These are phyloP conservation scores for Polyodon spathula DNA, from an alignment of 2,113 vertebrate species.

Conservation along the genomic window DNA sequence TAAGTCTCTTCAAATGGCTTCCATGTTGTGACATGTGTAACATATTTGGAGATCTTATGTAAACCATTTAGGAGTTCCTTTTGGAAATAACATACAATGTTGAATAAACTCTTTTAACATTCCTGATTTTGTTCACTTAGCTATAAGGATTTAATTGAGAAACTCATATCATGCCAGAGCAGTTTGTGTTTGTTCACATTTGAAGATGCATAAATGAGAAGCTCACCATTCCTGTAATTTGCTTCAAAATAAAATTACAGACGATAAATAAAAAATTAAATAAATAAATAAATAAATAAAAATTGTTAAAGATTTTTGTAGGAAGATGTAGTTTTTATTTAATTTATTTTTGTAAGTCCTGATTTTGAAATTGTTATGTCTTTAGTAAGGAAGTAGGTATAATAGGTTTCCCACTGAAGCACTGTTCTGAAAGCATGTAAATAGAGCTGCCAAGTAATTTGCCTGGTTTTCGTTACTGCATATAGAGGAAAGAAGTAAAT, in stretches of 20 bases:
- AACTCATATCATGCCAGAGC: slow-evolving; percentile 14
- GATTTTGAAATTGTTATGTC: not conserved
- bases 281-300: too few relatives aligned
- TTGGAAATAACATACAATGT: slow-evolving; percentile 28
- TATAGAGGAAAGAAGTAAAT: not conserved
- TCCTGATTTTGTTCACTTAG: slow-evolving; percentile 27
- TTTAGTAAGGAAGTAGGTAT: slow-evolving; percentile 14
- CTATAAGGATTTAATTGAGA: slow-evolving; percentile 22
- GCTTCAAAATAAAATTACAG: too few relatives aligned
- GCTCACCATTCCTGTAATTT: too few relatives aligned
- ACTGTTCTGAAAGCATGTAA: slow-evolving; percentile 1
- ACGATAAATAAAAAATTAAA: too few relatives aligned
- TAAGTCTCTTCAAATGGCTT: slow-evolving; percentile 15
- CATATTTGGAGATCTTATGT: slow-evolving; percentile 29
- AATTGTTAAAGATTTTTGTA: slow-evolving; percentile 12
- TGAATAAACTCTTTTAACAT: slow-evolving; percentile 27
- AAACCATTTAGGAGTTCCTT: slow-evolving; percentile 28
- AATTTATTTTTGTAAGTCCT: not conserved
- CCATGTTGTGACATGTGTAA: slow-evolving; percentile 30
- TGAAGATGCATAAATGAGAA: too few relatives aligned
- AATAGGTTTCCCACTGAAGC: slow-evolving; percentile 8
- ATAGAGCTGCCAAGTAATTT: slow-evolving; percentile 16
- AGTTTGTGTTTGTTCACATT: slow-evolving; percentile 14
- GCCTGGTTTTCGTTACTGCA: slow-evolving; percentile 11
- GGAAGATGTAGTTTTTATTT: not conserved